These are phyloP conservation scores for Phymanthus crucifer DNA, from an alignment of 92 coral and sea anemone genomes.

Conservation along the genomic window DNA sequence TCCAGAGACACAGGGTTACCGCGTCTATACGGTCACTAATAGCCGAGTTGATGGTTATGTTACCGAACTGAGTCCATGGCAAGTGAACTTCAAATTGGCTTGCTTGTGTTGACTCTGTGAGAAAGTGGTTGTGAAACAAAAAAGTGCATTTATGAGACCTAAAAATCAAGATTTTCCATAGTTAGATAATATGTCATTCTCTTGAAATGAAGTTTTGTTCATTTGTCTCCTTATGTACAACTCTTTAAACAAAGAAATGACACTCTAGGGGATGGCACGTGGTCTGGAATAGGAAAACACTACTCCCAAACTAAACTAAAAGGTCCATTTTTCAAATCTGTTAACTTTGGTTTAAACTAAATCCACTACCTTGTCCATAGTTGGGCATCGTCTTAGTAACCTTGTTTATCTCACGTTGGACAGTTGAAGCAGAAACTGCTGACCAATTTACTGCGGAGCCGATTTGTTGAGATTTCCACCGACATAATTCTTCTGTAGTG, in stretches of 20 bases:
- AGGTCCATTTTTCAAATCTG: background rate
- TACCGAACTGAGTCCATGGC: constrained; percentile 17
- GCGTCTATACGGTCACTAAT: constrained; percentile 8
- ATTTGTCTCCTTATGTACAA: background rate
- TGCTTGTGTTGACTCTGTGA: background rate
- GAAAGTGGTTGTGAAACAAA: no score
- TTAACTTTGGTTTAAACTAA: background rate
- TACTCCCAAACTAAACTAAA: background rate
- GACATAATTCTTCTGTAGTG: constrained; percentile 1
- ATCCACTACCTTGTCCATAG: background rate
- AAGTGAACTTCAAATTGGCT: constrained; percentile 3
- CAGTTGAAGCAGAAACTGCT: background rate
- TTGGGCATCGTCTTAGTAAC: background rate
- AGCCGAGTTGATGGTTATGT: constrained; percentile 14
- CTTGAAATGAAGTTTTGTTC: background rate
- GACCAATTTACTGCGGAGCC: background rate
- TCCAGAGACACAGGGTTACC: constrained; percentile 31
- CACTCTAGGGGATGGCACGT: no score
- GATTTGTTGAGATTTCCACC: background rate
- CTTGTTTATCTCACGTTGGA: background rate
- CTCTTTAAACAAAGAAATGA: no score
- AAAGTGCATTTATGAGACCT: no score
- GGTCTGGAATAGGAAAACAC: background rate
- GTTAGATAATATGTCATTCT: no score
- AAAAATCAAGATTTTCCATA: no score